Conservation (phyloP, 1,140 invertebrate genomes). For the Calephelis nemesis region DNA sequence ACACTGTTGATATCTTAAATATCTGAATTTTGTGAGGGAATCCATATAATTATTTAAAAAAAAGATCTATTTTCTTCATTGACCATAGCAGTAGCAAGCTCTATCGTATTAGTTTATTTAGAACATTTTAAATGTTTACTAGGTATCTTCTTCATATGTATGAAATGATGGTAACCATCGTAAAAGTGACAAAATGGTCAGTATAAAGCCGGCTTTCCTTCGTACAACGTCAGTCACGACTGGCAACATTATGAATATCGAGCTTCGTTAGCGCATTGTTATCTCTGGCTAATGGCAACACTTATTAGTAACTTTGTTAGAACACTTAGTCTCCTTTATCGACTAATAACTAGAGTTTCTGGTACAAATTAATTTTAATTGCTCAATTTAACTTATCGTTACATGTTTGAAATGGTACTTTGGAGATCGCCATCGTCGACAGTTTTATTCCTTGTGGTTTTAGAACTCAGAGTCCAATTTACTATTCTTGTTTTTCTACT, state of each 20-base stretch:
- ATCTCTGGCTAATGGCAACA: constrained; percentile 36
- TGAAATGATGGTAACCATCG: constrained; percentile 17
- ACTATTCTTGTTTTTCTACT: no score
- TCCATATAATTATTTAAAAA: no score
- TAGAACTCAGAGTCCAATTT: no score
- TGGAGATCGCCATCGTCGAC: no score
- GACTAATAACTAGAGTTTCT: not conserved
- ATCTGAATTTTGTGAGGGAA: no score
- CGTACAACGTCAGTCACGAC: constrained; percentile 33
- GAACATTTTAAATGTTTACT: not conserved
- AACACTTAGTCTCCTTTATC: constrained; percentile 21
- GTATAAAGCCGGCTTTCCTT: constrained; percentile 21
- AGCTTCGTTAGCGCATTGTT: constrained; percentile 36
- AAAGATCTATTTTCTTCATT: no score
- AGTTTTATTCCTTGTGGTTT: no score
- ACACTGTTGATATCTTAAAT: no score
- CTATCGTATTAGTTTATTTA: no score
- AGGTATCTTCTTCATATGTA: not conserved
- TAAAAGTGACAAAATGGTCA: constrained; percentile 31
- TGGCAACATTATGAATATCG: constrained; percentile 35
- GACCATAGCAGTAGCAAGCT: no score
- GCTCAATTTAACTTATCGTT: not conserved
- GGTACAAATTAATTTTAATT: constrained; percentile 1
- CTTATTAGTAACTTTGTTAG: constrained; percentile 32
- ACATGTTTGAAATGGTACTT: no score